These are phyloP conservation scores for Zootoca vivipara DNA, from an alignment of 2,113 vertebrate genomes.

Conservation along the genomic window DNA sequence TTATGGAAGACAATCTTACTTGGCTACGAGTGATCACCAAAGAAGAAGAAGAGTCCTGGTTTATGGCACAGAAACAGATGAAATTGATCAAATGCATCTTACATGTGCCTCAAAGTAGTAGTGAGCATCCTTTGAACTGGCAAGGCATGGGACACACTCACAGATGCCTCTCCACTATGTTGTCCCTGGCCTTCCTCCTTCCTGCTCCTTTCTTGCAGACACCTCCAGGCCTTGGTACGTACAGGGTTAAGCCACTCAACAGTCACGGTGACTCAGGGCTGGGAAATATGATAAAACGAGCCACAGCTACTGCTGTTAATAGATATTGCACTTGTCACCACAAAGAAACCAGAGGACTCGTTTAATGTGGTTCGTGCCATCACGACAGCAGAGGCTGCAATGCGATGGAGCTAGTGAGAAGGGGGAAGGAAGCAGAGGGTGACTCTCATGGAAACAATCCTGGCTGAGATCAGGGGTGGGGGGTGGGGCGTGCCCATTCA, in stretches of 20 bases:
- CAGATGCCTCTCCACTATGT: not conserved
- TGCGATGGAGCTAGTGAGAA: not conserved
- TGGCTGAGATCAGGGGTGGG: not conserved
- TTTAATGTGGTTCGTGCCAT: not conserved
- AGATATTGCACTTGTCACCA: not conserved
- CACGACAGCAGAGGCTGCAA: not conserved
- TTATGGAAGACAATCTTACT: too few relatives aligned
- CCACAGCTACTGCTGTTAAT: not conserved
- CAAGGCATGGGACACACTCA: not conserved
- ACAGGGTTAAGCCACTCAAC: not conserved
- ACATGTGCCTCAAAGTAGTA: not conserved
- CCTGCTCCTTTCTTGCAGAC: not conserved
- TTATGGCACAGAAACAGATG: not conserved
- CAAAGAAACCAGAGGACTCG: not conserved
- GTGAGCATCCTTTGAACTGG: not conserved
- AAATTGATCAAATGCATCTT: not conserved
- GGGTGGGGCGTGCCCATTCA: not conserved
- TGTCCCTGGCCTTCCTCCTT: not conserved
- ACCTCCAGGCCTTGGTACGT: not conserved
- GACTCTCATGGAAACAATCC: not conserved
- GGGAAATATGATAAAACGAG: not conserved
- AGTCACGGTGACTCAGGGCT: not conserved
- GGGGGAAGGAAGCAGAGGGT: not conserved
- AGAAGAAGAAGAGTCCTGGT: not conserved
- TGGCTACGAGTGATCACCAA: too few relatives aligned